Conservation (phyloP, 1,140 invertebrate species). For the Brachionus asplanchnoidis region DNA sequence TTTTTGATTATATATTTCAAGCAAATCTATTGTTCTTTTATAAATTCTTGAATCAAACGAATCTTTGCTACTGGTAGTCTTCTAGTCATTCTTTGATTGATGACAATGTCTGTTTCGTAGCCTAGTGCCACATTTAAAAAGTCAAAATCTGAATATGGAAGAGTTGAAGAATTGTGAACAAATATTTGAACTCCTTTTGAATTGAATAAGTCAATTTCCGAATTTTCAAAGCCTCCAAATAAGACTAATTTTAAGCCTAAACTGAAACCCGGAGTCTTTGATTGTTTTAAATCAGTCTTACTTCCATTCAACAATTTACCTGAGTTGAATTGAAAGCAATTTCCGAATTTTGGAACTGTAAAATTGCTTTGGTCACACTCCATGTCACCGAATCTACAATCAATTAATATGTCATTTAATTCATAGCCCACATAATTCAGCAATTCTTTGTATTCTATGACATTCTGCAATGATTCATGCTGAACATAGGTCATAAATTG, state of each 20-base stretch:
- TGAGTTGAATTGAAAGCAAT: neutral
- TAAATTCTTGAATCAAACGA: neutral
- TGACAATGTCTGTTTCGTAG: neutral
- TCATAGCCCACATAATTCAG: neutral
- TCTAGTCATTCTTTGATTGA: neutral
- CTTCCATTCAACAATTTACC: neutral
- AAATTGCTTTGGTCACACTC: neutral
- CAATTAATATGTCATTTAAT: neutral
- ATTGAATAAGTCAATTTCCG: neutral
- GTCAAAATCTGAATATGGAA: neutral
- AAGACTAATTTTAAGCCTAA: neutral
- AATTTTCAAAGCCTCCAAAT: neutral
- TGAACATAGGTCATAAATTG: neutral
- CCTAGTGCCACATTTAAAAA: neutral
- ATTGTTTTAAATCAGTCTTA: neutral
- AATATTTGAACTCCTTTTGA: neutral
- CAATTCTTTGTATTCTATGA: neutral
- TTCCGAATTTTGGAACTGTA: neutral
- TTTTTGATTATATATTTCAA: slow-evolving; percentile 9
- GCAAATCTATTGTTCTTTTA: neutral
- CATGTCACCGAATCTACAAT: neutral
- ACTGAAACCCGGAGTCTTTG: neutral
- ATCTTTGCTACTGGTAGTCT: neutral
- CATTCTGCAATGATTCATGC: neutral
- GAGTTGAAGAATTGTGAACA: neutral